Evolutionary conservation across 2,888 invertebrate species (phyloP), one percentile per base, ranked within the genome.

Genomic region (Synergus gifuensis): DNA sequence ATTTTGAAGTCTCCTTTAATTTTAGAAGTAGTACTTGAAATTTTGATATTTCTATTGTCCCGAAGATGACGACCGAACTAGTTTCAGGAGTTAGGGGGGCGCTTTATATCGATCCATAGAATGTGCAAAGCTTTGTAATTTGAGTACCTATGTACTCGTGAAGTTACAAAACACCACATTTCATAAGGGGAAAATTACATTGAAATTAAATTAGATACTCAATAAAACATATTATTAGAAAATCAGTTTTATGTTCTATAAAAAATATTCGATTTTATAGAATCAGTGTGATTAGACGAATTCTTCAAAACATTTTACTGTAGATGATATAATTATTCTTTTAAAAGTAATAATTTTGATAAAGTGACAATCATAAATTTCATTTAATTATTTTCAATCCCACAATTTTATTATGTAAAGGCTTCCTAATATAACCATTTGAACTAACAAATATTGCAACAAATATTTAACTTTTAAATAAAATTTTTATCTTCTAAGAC

Each of bases 61-160:
- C 22, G 18, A 4, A 46, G 8, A 69, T 44, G 28, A 67, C 22
- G 18, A 46, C 18, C 46, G 22, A 69, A 69, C 67, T 28, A 69
- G 67, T 69, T 69, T 49, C 67, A 69, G 46, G 14, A 69, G 22
- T 22, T 66, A 64, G 66, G 18, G 66, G 22, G 46, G 22, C 28
- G 22, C 67, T 69, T 69, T 49, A 69, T 22, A 69, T 69, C 67
- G 67, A 69, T 69, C 46, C 28, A 69, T 49, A 18, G 67, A 69
- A 69, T 49, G 46, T 69, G 67, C 67, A 69, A 46, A 49, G 46
- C 67, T 69, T 69, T 69, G 46, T 69, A 46, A 69, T 67, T 67
- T 14, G 42, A 44, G 44, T 46, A 44, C 18, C 67, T 44, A 67
- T 46, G 3, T 46, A 49, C 16, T 18, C 22, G 60, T 60, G 11